Evolutionary conservation across 2,797 vertebrate species (phyloP).

Genomic region (Bryconaethiops microstoma): DNA sequence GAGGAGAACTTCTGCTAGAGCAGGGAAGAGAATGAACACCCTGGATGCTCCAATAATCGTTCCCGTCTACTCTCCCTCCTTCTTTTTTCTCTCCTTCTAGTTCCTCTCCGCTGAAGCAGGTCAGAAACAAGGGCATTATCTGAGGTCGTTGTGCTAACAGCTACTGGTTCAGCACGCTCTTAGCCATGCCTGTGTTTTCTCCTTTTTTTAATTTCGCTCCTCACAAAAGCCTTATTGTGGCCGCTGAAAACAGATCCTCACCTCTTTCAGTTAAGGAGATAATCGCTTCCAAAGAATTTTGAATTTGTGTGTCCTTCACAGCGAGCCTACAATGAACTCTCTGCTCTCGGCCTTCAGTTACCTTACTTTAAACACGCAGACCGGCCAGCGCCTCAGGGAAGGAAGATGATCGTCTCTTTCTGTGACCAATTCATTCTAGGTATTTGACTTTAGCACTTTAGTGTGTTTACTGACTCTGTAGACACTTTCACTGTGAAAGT

Average conservation of each 20-base stretch:
- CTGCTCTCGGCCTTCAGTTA: neutral
- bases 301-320: neutral
- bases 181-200: neutral
- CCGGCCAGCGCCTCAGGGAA: neutral
- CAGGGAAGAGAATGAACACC: neutral
- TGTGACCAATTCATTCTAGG: too few species aligned
- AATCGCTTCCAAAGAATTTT: constrained; percentile 13
- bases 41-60: constrained; percentile 15
- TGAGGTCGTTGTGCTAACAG: constrained; percentile 31
- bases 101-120: constrained; percentile 28
- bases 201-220: constrained; percentile 6
- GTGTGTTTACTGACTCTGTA: neutral
- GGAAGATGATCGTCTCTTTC: neutral
- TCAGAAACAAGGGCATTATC: constrained; percentile 46
- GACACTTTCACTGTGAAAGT: too few species aligned
- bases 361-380: neutral
- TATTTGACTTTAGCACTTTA: neutral
- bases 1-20: constrained; percentile 3
- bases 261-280: constrained; percentile 16
- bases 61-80: neutral
- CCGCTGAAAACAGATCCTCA: constrained; percentile 14
- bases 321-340: neutral
- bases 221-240: constrained; percentile 44
- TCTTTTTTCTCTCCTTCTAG: neutral
- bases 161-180: constrained; percentile 17